These are phyloP conservation scores for Parascotia fuliginaria DNA, from an alignment of 2,888 invertebrate genomes.

Conservation along the genomic window DNA sequence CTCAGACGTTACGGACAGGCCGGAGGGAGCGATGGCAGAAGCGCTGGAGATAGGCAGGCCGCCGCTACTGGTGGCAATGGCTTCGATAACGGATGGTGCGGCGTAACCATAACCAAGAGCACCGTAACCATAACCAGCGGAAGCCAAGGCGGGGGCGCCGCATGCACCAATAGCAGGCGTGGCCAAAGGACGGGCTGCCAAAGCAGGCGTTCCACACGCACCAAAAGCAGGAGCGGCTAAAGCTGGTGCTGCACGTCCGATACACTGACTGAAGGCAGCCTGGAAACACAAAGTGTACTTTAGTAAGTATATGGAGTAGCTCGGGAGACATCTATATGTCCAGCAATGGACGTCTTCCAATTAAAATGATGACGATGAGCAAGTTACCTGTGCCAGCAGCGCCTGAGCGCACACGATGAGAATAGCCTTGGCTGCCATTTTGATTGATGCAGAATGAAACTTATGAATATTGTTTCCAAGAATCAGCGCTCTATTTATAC, in stretches of 20 bases:
- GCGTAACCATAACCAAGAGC: not conserved
- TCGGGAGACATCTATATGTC: too few species aligned
- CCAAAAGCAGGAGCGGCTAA: not conserved
- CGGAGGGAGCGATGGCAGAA: slow-evolving; percentile 12
- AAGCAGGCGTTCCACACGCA: too few species aligned
- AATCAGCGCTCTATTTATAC: slow-evolving; percentile 8
- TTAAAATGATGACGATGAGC: not conserved
- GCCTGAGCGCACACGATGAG: not conserved
- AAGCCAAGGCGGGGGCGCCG: not conserved
- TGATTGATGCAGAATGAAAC: not conserved
- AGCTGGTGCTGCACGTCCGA: not conserved
- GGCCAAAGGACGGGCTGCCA: not conserved
- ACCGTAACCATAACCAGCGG: not conserved
- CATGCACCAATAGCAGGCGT: not conserved
- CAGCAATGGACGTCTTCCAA: too few species aligned
- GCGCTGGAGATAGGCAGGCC: slow-evolving; percentile 11
- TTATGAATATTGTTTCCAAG: slow-evolving; percentile 1
- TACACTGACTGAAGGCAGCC: not conserved
- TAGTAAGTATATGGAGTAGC: not conserved
- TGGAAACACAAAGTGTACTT: not conserved
- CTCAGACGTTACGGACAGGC: slow-evolving; percentile 15
- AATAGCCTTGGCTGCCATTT: not conserved
- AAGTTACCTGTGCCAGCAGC: not conserved
- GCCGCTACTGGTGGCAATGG: slow-evolving; percentile 23
- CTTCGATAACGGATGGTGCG: not conserved